Conservation (phyloP, 2,113 vertebrate genomes). For the Lamprologus tigripictilis region DNA sequence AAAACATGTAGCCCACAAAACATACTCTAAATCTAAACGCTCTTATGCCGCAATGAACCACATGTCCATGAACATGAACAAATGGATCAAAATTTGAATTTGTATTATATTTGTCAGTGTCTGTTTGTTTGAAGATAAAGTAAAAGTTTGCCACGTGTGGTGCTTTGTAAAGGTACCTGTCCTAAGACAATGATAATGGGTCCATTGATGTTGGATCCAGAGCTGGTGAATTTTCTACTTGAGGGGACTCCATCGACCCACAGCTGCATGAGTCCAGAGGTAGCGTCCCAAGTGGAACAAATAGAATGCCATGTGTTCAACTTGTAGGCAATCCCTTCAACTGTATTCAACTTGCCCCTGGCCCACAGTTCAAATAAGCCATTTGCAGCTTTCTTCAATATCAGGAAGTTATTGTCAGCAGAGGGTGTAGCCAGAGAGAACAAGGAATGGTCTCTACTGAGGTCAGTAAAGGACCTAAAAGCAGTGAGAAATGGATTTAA, state of each 20-base stretch:
- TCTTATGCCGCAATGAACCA: not conserved
- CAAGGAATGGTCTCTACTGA: not conserved
- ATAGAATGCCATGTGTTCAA: conserved; percentile 25
- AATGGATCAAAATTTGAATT: not conserved
- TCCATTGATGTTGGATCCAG: not conserved
- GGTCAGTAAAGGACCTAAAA: not conserved
- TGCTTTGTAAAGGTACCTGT: conserved; percentile 14
- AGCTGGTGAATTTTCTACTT: not conserved
- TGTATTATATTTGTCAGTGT: not conserved
- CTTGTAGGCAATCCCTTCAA: not conserved
- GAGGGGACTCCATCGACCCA: conserved; percentile 32
- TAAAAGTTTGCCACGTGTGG: not conserved
- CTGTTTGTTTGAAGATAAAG: not conserved
- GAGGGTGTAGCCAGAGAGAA: not conserved
- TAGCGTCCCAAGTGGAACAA: conserved; percentile 31
- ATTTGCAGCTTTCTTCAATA: not conserved
- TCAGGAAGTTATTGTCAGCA: not conserved
- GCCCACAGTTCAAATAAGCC: rapidly evolving
- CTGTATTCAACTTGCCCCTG: rapidly evolving
- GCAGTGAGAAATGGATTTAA: not conserved
- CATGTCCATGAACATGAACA: not conserved
- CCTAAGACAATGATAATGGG: conserved; percentile 21
- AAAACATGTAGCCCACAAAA: not conserved
- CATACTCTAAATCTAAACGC: rapidly evolving
- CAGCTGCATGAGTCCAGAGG: not conserved